A percentile compares a stretch with the other conserved stretches of the same genome.
phyloP scores from a whole-genome alignment of 2,113 vertebrate species.

The Melanotaenia duboulayi region DNA sequence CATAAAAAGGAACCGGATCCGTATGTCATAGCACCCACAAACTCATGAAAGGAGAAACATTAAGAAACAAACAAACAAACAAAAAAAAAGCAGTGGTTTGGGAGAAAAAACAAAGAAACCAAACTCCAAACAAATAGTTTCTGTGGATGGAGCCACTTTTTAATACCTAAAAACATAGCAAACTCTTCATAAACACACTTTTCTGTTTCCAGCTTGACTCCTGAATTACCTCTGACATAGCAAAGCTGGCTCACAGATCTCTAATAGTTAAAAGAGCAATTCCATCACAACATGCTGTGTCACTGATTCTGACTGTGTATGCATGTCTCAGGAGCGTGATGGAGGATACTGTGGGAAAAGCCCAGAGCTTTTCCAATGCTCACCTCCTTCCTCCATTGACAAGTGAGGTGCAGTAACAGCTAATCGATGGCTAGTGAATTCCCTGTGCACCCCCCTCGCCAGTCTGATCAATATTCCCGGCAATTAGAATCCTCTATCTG shows the following conservation, averaged over 20 bases:
- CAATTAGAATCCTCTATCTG: slow-evolving; percentile 90
- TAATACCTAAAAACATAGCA: neutral
- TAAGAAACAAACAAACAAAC: no score
- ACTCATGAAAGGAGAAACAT: no score
- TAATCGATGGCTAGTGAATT: slow-evolving; percentile 85
- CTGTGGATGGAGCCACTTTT: neutral
- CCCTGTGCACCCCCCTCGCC: slow-evolving; percentile 74
- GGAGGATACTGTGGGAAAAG: slow-evolving; percentile 67
- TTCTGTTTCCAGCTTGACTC: slow-evolving; percentile 11
- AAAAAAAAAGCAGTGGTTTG: no score
- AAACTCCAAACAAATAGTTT: no score
- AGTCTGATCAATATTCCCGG: slow-evolving; percentile 85
- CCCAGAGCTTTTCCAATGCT: slow-evolving; percentile 66
- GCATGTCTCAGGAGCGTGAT: slow-evolving; percentile 49
- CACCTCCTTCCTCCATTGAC: slow-evolving; percentile 78
- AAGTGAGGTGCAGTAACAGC: slow-evolving; percentile 82
- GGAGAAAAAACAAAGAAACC: no score
- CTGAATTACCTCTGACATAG: slow-evolving; percentile 2
- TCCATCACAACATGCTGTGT: slow-evolving; percentile 62
- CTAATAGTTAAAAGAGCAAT: slow-evolving; percentile 4
- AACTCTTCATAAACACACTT: neutral
- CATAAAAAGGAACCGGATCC: neutral
- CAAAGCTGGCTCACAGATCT: slow-evolving; percentile 4
- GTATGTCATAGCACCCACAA: no score
- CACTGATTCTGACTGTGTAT: slow-evolving; percentile 37